Percentiles rank a stretch among this genome's conserved stretches.
Evolutionary conservation across 2,888 invertebrate genomes (phyloP).

Genomic region (Eurytoma californica): DNA sequence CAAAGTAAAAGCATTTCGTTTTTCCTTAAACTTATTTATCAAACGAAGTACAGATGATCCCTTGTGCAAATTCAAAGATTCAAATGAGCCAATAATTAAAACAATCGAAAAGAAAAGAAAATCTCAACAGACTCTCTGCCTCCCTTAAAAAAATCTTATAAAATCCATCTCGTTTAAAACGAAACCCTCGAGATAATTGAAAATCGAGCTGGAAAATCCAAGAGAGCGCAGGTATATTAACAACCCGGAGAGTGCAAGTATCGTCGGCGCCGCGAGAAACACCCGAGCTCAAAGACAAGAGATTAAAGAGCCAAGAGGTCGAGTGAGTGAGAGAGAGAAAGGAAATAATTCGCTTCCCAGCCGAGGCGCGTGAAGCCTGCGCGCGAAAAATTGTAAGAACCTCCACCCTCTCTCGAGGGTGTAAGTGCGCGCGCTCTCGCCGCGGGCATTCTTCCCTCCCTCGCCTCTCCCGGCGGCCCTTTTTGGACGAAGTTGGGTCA

Average conservation of each 20-base stretch:
- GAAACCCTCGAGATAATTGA: not conserved
- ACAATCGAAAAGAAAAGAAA: too few species aligned
- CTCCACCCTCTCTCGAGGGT: not conserved
- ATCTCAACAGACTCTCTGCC: too few species aligned
- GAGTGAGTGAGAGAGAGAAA: not conserved
- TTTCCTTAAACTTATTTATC: too few species aligned
- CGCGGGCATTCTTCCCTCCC: not conserved
- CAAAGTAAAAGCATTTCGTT: too few species aligned
- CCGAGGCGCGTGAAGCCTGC: constrained; percentile 18
- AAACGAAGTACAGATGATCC: too few species aligned
- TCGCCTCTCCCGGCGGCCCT: not conserved
- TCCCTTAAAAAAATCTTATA: too few species aligned
- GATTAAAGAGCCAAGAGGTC: not conserved
- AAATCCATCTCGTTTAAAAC: too few species aligned
- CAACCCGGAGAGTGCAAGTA: too few species aligned
- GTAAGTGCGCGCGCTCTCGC: not conserved
- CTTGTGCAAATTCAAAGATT: too few species aligned
- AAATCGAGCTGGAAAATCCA: too few species aligned
- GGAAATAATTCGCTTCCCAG: constrained; percentile 25
- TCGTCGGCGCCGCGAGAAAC: not conserved
- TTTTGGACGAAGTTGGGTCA: constrained; percentile 18
- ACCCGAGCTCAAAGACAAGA: not conserved
- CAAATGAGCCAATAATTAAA: too few species aligned
- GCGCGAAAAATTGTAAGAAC: not conserved
- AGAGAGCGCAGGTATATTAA: too few species aligned